Evolutionary conservation across 2,888 invertebrate species (phyloP).

Genomic region (Drosophila affinis): DNA sequence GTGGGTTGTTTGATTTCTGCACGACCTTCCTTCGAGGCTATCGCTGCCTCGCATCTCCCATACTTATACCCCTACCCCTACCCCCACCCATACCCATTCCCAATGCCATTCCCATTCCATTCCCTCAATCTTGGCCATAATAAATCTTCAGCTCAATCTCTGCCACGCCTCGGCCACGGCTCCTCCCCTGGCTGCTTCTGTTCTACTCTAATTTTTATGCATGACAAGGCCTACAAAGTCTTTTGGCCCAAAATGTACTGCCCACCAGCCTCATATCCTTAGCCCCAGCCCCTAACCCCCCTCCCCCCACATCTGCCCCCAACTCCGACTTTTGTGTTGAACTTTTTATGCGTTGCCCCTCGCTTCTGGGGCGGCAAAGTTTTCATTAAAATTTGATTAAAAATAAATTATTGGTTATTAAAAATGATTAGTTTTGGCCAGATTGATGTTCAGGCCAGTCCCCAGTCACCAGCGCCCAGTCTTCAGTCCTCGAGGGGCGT

Average conservation of each 20-base stretch:
- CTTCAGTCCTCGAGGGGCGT: background rate
- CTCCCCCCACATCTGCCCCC: background rate
- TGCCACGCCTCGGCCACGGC: slow-evolving; percentile 53
- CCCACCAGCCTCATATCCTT: slow-evolving; percentile 15
- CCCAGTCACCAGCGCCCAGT: no score
- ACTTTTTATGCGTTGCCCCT: slow-evolving; percentile 58
- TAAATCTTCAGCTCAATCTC: slow-evolving; percentile 65
- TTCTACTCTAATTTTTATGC: slow-evolving; percentile 73
- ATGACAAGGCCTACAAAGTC: slow-evolving; percentile 64
- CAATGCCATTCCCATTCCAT: slow-evolving; percentile 9
- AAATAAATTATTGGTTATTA: slow-evolving; percentile 80
- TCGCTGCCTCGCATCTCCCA: slow-evolving; percentile 11
- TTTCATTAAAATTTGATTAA: slow-evolving; percentile 79
- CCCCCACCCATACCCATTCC: background rate
- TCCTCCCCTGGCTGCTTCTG: slow-evolving; percentile 22
- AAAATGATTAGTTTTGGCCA: slow-evolving; percentile 76
- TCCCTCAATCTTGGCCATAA: slow-evolving; percentile 52
- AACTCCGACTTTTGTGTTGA: slow-evolving; percentile 42
- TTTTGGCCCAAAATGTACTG: slow-evolving; percentile 48
- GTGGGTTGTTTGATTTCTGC: slow-evolving; percentile 63
- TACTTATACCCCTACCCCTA: background rate
- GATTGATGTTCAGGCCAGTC: slow-evolving; percentile 33
- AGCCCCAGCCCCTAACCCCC: no score
- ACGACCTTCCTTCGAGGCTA: slow-evolving; percentile 58
- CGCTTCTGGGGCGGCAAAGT: slow-evolving; percentile 50